Conservation (phyloP, 2,797 vertebrate genomes). For the Epinephelus coioides region DNA sequence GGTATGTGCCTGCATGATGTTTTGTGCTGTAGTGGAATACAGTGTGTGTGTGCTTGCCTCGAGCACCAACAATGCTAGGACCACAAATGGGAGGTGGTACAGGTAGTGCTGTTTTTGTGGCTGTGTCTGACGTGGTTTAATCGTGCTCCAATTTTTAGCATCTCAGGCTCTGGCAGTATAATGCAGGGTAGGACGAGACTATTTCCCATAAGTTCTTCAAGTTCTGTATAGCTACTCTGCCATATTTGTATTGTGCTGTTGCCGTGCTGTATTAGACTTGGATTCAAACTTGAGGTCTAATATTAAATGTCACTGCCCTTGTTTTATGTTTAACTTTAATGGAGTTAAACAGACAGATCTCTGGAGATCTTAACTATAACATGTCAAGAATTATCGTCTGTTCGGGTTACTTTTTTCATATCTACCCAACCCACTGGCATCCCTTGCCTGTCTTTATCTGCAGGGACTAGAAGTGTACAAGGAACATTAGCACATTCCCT, state of each 20-base stretch:
- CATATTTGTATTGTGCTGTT: background rate
- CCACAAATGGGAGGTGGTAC: slow-evolving; percentile 33
- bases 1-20: slow-evolving; percentile 13
- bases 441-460: background rate
- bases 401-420: background rate
- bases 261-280: background rate
- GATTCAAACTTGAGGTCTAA: background rate
- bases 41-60: slow-evolving; percentile 23
- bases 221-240: background rate
- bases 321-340: background rate
- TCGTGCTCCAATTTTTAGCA: slow-evolving; percentile 23
- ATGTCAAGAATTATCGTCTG: background rate
- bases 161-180: background rate
- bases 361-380: background rate
- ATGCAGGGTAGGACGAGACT: background rate
- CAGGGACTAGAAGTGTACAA: background rate
- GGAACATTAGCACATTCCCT: background rate
- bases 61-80: slow-evolving; percentile 41
- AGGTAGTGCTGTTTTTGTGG: slow-evolving; percentile 30
- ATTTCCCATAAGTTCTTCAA: background rate
- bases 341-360: background rate
- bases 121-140: slow-evolving; percentile 10
- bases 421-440: background rate
- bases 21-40: slow-evolving; percentile 7
- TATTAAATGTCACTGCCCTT: background rate